These are phyloP conservation scores for Brachionus angularis DNA, from an alignment of 1,140 invertebrate genomes.

Conservation along the genomic window DNA sequence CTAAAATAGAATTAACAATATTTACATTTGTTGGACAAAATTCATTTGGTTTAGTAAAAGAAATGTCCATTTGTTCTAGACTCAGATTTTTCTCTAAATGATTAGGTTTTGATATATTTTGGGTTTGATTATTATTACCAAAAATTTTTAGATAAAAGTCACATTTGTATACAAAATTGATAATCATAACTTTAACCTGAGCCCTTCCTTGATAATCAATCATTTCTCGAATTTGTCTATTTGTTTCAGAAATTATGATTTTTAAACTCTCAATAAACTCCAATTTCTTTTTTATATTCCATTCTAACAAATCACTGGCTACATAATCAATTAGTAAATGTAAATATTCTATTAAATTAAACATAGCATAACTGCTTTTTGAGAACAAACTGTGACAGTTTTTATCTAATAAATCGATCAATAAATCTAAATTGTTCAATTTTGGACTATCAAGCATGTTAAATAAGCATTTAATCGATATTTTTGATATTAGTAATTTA, in stretches of 20 bases:
- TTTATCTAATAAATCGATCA: neutral
- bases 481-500: too few species aligned
- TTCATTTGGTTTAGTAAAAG: neutral
- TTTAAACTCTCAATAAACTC: neutral
- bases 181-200: slow-evolving; percentile 31
- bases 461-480: too few species aligned
- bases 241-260: neutral
- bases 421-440: neutral
- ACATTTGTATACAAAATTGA: slow-evolving; percentile 39
- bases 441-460: too few species aligned
- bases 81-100: too few species aligned
- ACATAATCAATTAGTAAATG: neutral
- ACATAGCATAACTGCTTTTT: slow-evolving; percentile 38
- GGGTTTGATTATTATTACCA: slow-evolving; percentile 2
- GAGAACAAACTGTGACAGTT: neutral
- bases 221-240: neutral
- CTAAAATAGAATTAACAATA: neutral
- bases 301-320: neutral
- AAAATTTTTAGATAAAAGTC: slow-evolving; percentile 12
- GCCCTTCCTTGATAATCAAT: neutral
- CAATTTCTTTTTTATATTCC: neutral
- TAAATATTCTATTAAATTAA: slow-evolving; percentile 23
- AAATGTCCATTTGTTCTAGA: neutral
- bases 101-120: too few species aligned
- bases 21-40: neutral